Evolutionary conservation across 2,888 invertebrate genomes (phyloP).

Genomic region (Pseudococcus jackbeardsleyi): DNA sequence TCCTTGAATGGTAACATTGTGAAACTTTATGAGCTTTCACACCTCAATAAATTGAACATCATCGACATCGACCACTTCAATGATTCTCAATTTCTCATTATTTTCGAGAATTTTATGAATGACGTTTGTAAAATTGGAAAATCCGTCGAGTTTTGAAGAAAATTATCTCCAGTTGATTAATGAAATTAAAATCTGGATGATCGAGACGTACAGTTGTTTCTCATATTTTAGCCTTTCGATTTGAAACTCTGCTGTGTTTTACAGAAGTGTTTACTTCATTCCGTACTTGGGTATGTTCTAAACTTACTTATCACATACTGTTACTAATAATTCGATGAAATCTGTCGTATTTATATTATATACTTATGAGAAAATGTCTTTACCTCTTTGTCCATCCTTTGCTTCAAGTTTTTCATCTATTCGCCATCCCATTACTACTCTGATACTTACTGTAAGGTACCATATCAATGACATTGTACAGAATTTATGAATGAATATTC

Average conservation of each 20-base stretch:
- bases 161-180: background rate
- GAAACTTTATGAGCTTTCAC: conserved; percentile 8
- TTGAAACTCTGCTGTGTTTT: background rate
- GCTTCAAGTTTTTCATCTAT: background rate
- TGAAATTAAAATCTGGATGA: conserved; percentile 17
- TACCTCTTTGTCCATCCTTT: background rate
- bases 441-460: background rate
- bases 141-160: background rate
- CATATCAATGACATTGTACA: conserved; percentile 21
- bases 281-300: conserved; percentile 2
- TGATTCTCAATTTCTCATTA: conserved; percentile 43
- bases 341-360: background rate
- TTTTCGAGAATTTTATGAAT: conserved; percentile 48
- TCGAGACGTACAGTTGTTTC: background rate
- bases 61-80: conserved; percentile 26
- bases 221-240: background rate
- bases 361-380: background rate
- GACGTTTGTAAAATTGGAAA: conserved; percentile 48
- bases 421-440: background rate
- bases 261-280: conserved; percentile 31
- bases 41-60: background rate
- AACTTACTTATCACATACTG: conserved; percentile 11
- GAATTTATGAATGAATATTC: background rate
- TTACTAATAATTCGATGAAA: background rate
- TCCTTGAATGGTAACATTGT: background rate